phyloP scores from a whole-genome alignment of 1,140 invertebrate genomes.

The Ostrea denselamellosa region DNA sequence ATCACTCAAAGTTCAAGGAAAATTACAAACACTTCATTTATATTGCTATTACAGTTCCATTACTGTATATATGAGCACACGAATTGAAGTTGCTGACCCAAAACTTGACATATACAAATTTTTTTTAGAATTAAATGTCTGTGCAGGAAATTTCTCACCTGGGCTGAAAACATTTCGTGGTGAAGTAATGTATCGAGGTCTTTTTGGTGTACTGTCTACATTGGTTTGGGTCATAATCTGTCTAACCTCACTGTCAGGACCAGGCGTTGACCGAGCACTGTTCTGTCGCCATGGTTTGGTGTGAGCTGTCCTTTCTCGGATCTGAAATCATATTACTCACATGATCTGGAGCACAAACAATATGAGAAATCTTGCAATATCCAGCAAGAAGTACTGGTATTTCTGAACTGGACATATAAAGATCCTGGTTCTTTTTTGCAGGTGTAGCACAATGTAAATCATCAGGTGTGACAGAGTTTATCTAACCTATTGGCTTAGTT shows the following conservation, averaged over 20 bases:
- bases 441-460: no score
- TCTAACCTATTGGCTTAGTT: no score
- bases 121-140: no score
- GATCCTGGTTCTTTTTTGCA: no score
- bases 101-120: no score
- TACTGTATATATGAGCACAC: no score
- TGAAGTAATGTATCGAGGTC: constrained; percentile 82
- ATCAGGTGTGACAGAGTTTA: no score
- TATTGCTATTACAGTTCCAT: not conserved
- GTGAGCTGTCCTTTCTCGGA: constrained; percentile 74
- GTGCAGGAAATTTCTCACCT: constrained; percentile 48
- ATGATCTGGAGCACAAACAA: not conserved
- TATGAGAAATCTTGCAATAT: no score
- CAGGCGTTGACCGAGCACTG: constrained; percentile 57
- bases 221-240: constrained; percentile 71
- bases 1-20: not conserved
- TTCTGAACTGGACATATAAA: no score
- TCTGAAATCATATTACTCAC: constrained; percentile 58
- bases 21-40: not conserved
- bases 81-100: no score
- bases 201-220: constrained; percentile 72
- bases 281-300: constrained; percentile 71
- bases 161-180: constrained; percentile 78
- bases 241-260: constrained; percentile 74
- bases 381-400: no score